A percentile compares a stretch with the other conserved stretches of the same genome.
Evolutionary conservation across 2,113 vertebrate genomes (phyloP).

Genomic region (Cranoglanis bouderius): DNA sequence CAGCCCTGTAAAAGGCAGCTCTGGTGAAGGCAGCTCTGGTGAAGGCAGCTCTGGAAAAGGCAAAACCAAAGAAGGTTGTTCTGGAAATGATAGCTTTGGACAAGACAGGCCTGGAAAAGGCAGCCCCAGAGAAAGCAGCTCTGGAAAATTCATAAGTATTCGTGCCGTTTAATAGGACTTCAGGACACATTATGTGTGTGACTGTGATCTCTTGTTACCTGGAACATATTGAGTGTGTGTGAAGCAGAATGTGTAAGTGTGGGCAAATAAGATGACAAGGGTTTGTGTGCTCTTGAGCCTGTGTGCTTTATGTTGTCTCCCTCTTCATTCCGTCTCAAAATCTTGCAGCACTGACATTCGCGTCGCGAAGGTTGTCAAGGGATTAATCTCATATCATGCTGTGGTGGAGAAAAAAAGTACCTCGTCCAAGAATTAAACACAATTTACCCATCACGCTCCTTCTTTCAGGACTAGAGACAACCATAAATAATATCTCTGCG

Average conservation of each 20-base stretch:
- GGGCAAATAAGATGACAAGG: slow-evolving; percentile 6
- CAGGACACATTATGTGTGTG: not conserved
- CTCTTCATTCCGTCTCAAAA: slow-evolving; percentile 61
- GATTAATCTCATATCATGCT: slow-evolving; percentile 83
- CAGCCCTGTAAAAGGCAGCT: not conserved
- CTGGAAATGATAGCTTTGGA: not conserved
- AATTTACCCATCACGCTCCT: slow-evolving; percentile 81
- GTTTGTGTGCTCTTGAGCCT: slow-evolving; percentile 53
- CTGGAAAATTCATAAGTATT: not conserved
- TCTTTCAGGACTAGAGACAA: slow-evolving; percentile 79
- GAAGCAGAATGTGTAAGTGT: slow-evolving; percentile 34
- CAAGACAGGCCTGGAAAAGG: not conserved
- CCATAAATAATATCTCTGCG: slow-evolving; percentile 82
- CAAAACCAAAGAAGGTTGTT: not conserved
- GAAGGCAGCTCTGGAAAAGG: not conserved
- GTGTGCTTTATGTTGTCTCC: slow-evolving; percentile 46
- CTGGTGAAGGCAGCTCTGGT: not conserved
- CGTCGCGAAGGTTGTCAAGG: slow-evolving; percentile 79
- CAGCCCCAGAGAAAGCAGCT: not conserved
- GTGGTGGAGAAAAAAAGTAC: slow-evolving; percentile 70
- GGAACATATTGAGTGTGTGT: slow-evolving; percentile 41
- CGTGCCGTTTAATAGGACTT: not conserved
- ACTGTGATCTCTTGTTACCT: slow-evolving; percentile 49
- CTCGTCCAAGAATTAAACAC: slow-evolving; percentile 80
- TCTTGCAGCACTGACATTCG: slow-evolving; percentile 73